Base-by-base conservation (phyloP, 2,888 invertebrate genomes). In the Augochlorella aurata region DNA sequence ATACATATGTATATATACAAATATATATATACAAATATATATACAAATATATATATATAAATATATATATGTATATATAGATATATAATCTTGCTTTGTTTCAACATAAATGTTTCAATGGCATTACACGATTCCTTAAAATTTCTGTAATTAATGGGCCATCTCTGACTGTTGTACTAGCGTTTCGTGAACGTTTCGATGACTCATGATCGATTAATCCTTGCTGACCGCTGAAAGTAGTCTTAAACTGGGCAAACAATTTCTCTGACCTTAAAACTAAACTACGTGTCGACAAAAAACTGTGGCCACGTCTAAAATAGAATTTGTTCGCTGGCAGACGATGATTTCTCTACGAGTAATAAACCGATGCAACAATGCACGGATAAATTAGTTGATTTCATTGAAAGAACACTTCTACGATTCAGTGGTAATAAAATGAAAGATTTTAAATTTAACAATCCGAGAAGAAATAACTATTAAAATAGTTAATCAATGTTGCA, bases 41-140 rank as follows among this genome's bases (percentile, higher is more conserved):
- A 44, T n/a, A 63, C 5, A 65, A 29, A 29, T 12, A 44, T 0
- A 65, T n/a, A 38, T 1, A 65, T 8, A 65, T 44, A 65, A 4
- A 14, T 52, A 52, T 52, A 50, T 18, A 52, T 52, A n/a, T 52
- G n/a, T 18, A 52, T 52, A 54, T 45, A 66, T 66, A 65, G 65
- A 24, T 87, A 89, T 89, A 87, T 84, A 90, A 88, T 86, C 79
- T 81, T 87, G 74, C 72, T 83, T 68, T 72, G 70, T 63, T 72
- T 74, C 68, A 85, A 70, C 72, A 74, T 78, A 82, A 86, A 79
- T 63, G 66, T 74, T 76, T 71, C 61, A 76, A 85, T 83, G 86
- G 83, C 83, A 79, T 79, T 85, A 79, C 76, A 83, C 76, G 61
- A 75, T 82, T 84, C 63, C 68, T 69, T 79, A 79, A 79, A 82